These are phyloP conservation scores for Patagioenas fasciata DNA, from an alignment of 2,113 vertebrate genomes.

Conservation along the genomic window DNA sequence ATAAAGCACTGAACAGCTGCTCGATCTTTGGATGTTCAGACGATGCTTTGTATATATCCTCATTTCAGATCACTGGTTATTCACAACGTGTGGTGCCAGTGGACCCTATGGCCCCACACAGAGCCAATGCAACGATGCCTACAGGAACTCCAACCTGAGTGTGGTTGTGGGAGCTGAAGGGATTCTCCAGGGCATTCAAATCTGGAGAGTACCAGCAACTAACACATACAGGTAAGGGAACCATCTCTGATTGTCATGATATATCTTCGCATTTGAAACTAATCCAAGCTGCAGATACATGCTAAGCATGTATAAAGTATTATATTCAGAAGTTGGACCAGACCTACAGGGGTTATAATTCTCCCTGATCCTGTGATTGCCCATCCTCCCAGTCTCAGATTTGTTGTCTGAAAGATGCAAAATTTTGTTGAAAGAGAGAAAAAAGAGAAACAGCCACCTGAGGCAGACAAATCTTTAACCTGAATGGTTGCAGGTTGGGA, in stretches of 20 bases:
- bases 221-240: constrained; percentile 88
- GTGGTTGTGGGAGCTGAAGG: constrained; percentile 87
- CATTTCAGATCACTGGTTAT: constrained; percentile 85
- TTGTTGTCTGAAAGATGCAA: not conserved
- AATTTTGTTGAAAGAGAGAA: not conserved
- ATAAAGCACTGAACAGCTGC: not conserved
- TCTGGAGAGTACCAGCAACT: constrained; percentile 91
- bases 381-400: not conserved
- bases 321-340: not conserved
- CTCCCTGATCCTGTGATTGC: not conserved
- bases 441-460: not conserved
- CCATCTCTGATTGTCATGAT: accelerated
- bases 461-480: not conserved
- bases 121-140: constrained; percentile 91
- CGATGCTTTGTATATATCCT: not conserved
- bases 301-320: not conserved
- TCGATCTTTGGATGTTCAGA: not conserved
- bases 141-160: constrained; percentile 88
- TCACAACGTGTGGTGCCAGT: constrained; percentile 91
- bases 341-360: not conserved
- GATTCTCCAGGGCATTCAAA: constrained; percentile 89
- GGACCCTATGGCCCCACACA: constrained; percentile 92
- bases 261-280: not conserved
- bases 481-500: not conserved
- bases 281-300: not conserved